Evolutionary conservation across 2,797 vertebrate genomes (phyloP), one percentile per base, ranked within the genome.

Genomic region (Lateolabrax maculatus): DNA sequence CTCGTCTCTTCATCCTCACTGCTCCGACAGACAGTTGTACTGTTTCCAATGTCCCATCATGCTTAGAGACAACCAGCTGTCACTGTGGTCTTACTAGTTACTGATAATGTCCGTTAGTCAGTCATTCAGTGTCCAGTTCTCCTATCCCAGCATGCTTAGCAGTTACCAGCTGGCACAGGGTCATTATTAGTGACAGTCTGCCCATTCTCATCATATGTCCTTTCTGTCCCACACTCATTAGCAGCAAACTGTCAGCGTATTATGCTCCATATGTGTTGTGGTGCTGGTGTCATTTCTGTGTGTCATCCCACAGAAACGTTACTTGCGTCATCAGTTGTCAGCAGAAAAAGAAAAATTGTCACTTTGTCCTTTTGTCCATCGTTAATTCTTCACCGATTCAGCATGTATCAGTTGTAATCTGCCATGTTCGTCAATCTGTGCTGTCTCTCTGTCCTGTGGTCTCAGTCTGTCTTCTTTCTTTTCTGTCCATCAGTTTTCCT

Each of bases 1-100:
- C 97, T 96, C 96, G 89, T 78, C 93, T 92, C 89, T 92, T 93
- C 94, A 95, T 95, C 75, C 81, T 94, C 91, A 91, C 79, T 81
- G 77, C 77, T 90, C 77, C 72, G 67, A 75, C 70, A 70, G 6
- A 80, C 71, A 58, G 66, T 66, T 69, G 70, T 66, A 68, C 39
- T 9, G 60, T 80, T 74, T 65, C 79, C 77, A 79, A 64, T 27
- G 65, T 84, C 74, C 77, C 72, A 80, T 69, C 87, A 84, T 86
- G 80, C 52, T 80, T 71, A 63, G 77, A 75, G 55, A 64, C 66
- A 34, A 65, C 66, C 78, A 71, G 71, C 72, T 80, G 53, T 71
- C 31, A 57, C 63, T 58, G 6, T 37, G 36, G n/a, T 85, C 37
- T 39, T 73, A 37, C 29, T 34, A n/a, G 31, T 70, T 49, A 48